These are phyloP conservation scores for Argyresthia albistria DNA, from an alignment of 2,888 invertebrate genomes.

Conservation along the genomic window DNA sequence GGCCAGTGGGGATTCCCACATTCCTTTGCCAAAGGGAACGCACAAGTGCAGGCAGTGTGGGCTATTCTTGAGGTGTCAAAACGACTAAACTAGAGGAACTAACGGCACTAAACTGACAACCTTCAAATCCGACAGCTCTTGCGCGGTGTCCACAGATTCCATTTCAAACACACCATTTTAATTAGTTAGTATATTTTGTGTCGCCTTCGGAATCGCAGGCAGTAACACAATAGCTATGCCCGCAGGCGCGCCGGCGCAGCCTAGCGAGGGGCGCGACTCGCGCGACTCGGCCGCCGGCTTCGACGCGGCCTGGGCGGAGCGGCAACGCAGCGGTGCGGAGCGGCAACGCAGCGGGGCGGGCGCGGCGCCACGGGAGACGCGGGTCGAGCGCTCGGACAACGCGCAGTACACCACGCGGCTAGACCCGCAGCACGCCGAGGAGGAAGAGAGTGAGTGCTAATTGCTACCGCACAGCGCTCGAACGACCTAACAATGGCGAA, in stretches of 20 bases:
- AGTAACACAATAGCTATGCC: background rate
- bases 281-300: constrained; percentile 22
- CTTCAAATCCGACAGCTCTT: too few species aligned
- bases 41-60: too few species aligned
- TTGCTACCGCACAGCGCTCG: too few species aligned
- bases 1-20: too few species aligned
- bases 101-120: too few species aligned
- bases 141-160: too few species aligned
- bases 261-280: constrained; percentile 5
- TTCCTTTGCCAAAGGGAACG: too few species aligned
- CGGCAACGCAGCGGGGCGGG: constrained; percentile 19
- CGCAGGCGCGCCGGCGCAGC: constrained; percentile 2
- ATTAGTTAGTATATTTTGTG: too few species aligned
- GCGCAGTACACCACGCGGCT: constrained; percentile 9
- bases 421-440: constrained; percentile 4
- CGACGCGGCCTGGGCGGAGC: constrained; percentile 34
- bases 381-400: constrained; percentile 10
- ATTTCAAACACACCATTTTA: too few species aligned
- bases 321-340: constrained; percentile 25
- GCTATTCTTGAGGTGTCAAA: too few species aligned
- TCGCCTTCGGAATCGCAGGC: background rate
- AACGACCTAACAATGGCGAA: too few species aligned
- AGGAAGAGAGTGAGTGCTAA: constrained; percentile 35
- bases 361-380: constrained; percentile 1
- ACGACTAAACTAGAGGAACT: too few species aligned